These are phyloP conservation scores for Doris montereyensis DNA, from an alignment of 2,888 invertebrate genomes.

Conservation along the genomic window DNA sequence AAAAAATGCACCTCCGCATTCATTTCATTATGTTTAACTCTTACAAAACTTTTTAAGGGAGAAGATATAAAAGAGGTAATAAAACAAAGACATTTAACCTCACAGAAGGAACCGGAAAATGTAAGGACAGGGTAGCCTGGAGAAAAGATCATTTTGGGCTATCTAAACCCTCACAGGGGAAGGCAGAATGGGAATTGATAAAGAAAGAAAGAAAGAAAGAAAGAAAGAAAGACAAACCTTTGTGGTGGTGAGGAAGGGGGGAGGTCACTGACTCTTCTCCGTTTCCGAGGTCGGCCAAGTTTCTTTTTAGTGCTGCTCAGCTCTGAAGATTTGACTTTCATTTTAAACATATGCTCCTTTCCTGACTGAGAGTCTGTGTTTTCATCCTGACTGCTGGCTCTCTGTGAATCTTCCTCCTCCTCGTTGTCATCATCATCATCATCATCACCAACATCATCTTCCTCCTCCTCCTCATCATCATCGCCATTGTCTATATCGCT, in stretches of 20 bases:
- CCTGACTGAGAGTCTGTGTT: not conserved
- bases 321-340: conserved; percentile 17
- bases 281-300: conserved; percentile 33
- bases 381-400: conserved; percentile 3
- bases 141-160: no score
- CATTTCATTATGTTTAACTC: no score
- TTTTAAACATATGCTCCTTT: not conserved
- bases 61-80: no score
- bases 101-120: no score
- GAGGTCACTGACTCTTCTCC: conserved; percentile 24
- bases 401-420: not conserved
- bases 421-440: not conserved
- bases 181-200: not conserved
- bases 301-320: conserved; percentile 12
- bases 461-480: conserved; percentile 35
- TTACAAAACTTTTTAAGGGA: no score
- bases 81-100: no score
- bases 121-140: no score
- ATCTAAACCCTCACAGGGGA: no score
- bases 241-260: conserved; percentile 24
- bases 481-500: conserved; percentile 41
- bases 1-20: no score
- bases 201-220: not conserved
- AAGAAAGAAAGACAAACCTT: not conserved
- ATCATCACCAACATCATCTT: not conserved